Evolutionary conservation across 2,888 invertebrate genomes (phyloP), one percentile per base, ranked within the genome.

Genomic region (Elysia crispata): DNA sequence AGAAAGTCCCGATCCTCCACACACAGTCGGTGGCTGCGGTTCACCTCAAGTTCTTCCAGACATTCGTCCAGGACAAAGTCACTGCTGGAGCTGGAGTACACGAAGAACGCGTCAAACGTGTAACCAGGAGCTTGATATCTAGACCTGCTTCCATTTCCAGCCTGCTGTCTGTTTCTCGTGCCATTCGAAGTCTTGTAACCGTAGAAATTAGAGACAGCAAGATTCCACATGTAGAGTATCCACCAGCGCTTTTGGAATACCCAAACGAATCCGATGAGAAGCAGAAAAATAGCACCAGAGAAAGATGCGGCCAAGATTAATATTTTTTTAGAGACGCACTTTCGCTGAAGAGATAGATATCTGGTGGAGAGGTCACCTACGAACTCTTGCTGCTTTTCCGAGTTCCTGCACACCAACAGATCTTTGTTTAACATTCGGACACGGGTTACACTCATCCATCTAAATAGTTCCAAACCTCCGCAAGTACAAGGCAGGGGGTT

Each of bases 1-100:
- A 77, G 18, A 49, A 77, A 77, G 31, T 81, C 81, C 15, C 77
- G 72, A 54, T 73, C 33, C 50, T 81, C 77, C 1, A 81, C 25
- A 49, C 77, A 81, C 50, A 81, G 50, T n/a, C 67, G 64, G n/a
- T 77, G 81, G 0, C 60, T 69, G n/a, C 67, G 67, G 33, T 74
- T 72, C 1, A 18, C 31, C 73, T 81, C 81, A n/a, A 81, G 64
- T 33, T 73, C 66, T 1, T n/a, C 23, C 60, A 64, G 6, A 20
- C 70, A 70, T 20, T 81, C 77, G 3, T 30, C 33, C 23, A 57
- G 13, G 20, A 81, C 77, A 72, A 81, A 81, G 3, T 28, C 67
- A 3, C 20, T 11, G 41, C 73, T 70, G 11, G 72, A 72, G 0
- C n/a, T 18, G 1, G 81, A 70, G 54, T 76, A 77, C 57, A 72